Percentiles rank a stretch among this genome's conserved stretches.
phyloP scores from a whole-genome alignment of 1,140 invertebrate species.

The Latrodectus geometricus region DNA sequence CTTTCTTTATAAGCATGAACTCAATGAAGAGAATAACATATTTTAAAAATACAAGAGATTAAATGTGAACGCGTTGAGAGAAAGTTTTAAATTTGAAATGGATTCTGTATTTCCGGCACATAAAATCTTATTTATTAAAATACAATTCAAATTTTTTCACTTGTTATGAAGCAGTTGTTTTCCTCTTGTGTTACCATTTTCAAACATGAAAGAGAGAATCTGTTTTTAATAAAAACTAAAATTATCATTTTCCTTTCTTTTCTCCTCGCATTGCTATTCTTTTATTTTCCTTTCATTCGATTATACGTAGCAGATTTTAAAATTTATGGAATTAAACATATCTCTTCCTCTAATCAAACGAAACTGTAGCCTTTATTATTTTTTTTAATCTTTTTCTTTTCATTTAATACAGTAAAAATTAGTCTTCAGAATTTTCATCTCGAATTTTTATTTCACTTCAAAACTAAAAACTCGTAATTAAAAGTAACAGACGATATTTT shows the following conservation, averaged over 20 bases:
- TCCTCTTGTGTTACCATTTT: not conserved
- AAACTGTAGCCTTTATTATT: not conserved
- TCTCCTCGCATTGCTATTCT: not conserved
- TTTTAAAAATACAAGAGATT: too few species aligned
- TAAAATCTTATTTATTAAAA: not conserved
- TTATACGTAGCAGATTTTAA: not conserved
- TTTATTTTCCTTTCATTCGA: not conserved
- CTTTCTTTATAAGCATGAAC: too few species aligned
- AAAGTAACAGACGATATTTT: constrained; percentile 2
- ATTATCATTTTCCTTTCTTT: not conserved
- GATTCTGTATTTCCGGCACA: not conserved
- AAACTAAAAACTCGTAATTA: constrained; percentile 2
- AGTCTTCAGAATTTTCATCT: not conserved
- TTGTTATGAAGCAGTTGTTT: not conserved
- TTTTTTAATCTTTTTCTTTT: not conserved
- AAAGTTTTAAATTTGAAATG: not conserved
- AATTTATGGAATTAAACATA: not conserved
- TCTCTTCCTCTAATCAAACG: not conserved
- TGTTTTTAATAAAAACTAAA: not conserved
- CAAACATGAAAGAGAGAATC: not conserved
- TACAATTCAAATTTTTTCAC: not conserved
- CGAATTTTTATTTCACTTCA: not conserved
- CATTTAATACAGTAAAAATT: not conserved
- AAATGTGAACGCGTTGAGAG: too few species aligned
- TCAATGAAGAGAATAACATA: too few species aligned